Evolutionary conservation across 92 coral and sea anemone species (phyloP), one percentile per base, ranked within the genome.

Genomic region (Porites cylindrica): DNA sequence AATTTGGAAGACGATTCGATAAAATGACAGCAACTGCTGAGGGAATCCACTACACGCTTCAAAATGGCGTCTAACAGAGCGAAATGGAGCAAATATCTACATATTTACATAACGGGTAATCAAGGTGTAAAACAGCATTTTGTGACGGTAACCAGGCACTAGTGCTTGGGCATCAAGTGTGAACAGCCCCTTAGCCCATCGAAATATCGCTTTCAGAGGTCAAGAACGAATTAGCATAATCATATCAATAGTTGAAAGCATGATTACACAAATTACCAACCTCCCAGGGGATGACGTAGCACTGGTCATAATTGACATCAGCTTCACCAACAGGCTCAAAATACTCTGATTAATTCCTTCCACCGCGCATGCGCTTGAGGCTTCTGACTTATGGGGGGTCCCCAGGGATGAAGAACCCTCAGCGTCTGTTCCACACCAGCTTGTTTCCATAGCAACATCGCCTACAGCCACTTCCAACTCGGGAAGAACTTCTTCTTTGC

Each of bases 261-360:
- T 10, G 26, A 54, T 4, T 4, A 12, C 11, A 65, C 3, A 26
- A 14, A 16, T 81, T 67, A 85, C 94, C 69, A 71, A 93, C 96
- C 93, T 93, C 63, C 81, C 78, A 4, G 91, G 85, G 50, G 96
- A 78, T 12, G 77, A 69, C 4, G 94, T 78, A 16, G 94, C 76
- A 65, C 82, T 93, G 52, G 92, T 73, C 87, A 86, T 78, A 8
- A 75, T 79, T 4, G 89, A 51, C 76, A 78, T 93, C 62, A 95
- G 85, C 77, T 97, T 97, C 69, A 93, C 88, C 86, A 97, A 56
- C 79, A 97, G 77, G 88, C 96, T 92, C 81, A 97, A 76, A 66
- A 97, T 93, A 56, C 99, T 95, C 78, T 97, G 91, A 76, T 95
- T 83, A 52, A 95, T 78, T 82, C 93, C 94, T 66, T 88, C 86